Evolutionary conservation across 64 coral and sea anemone species (phyloP).

Genomic region (Cladopsammia gracilis): DNA sequence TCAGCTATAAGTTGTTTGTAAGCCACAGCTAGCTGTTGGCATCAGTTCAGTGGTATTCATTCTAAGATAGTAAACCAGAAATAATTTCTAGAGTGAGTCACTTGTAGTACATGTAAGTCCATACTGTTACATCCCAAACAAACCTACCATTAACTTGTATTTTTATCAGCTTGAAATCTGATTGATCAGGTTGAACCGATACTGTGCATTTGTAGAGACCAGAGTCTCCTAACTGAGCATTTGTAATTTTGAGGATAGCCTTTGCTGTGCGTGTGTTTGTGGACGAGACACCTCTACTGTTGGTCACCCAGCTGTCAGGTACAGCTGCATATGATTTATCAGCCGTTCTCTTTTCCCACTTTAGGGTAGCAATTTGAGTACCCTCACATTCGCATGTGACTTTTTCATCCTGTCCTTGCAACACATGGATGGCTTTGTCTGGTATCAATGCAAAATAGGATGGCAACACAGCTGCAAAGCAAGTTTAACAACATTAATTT

Average conservation of each 20-base stretch:
- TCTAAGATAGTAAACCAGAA: no score
- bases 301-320: not conserved
- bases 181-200: not conserved
- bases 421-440: not conserved
- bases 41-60: no score
- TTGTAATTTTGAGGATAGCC: not conserved
- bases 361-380: not conserved
- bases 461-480: not conserved
- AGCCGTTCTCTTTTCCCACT: not conserved
- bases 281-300: not conserved
- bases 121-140: not conserved
- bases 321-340: not conserved
- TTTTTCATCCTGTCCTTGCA: not conserved
- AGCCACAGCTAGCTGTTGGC: no score
- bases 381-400: not conserved
- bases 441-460: not conserved
- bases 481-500: not conserved
- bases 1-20: no score
- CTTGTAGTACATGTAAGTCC: no score
- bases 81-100: no score
- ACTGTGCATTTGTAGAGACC: slow-evolving; percentile 10
- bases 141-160: slow-evolving; percentile 26
- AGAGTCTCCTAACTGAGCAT: slow-evolving; percentile 17
- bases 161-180: no score
- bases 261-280: not conserved